Evolutionary conservation across 1,140 invertebrate species (phyloP).

Genomic region (Zaprionus kolodkinae): DNA sequence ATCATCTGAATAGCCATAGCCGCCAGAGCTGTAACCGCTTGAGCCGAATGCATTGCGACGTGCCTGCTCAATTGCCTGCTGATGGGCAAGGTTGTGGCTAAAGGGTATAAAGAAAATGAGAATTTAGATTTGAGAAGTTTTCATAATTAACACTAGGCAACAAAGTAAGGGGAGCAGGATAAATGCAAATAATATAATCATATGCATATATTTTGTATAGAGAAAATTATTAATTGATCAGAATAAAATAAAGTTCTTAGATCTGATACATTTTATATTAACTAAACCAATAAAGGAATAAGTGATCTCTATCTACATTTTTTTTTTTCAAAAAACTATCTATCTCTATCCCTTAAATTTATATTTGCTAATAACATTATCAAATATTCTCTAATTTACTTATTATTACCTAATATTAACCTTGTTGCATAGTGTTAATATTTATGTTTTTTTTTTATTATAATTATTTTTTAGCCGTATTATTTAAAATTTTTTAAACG

Average conservation of each 20-base stretch:
- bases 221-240: background rate
- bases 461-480: too few relatives aligned
- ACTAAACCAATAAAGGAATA: too few relatives aligned
- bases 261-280: background rate
- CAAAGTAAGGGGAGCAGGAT: background rate
- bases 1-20: background rate
- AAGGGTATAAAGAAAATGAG: too few relatives aligned
- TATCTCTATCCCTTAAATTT: too few relatives aligned
- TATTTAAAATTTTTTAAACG: slow-evolving; percentile 1
- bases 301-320: too few relatives aligned
- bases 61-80: slow-evolving; percentile 70
- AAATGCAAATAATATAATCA: too few relatives aligned
- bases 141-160: background rate
- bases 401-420: too few relatives aligned
- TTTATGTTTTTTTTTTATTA: too few relatives aligned
- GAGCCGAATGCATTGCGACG: slow-evolving; percentile 51
- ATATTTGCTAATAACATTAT: too few relatives aligned
- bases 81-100: slow-evolving; percentile 71
- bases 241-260: background rate
- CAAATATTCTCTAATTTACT: background rate
- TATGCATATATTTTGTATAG: too few relatives aligned
- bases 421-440: slow-evolving; percentile 17
- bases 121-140: background rate
- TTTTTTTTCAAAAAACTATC: too few relatives aligned
- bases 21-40: slow-evolving; percentile 14